Evolutionary conservation across 1,140 invertebrate genomes (phyloP).

Genomic region (Trachymyrmex septentrionalis): DNA sequence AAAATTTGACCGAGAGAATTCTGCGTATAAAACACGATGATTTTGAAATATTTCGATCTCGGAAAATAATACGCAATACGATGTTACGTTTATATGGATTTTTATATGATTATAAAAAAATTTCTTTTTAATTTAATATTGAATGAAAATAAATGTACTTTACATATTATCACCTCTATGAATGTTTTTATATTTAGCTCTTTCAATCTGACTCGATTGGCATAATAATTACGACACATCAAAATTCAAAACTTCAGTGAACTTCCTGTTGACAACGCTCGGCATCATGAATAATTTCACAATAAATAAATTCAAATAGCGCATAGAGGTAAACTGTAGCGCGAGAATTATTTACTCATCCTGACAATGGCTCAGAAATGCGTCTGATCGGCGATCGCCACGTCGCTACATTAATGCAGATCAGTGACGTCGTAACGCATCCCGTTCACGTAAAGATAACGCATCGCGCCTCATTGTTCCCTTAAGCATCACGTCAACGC

Average conservation of each 20-base stretch:
- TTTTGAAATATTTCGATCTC: conserved; percentile 25
- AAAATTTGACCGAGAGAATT: conserved; percentile 18
- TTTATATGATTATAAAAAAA: background rate
- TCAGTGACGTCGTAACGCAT: conserved; percentile 52
- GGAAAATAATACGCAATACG: conserved; percentile 32
- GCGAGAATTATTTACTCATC: background rate
- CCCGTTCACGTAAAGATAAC: conserved; percentile 68
- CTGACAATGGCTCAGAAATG: background rate
- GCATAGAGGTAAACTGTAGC: background rate
- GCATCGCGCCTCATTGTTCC: conserved; percentile 69
- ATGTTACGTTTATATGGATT: background rate
- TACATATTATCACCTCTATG: background rate
- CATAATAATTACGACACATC: background rate
- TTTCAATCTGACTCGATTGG: background rate
- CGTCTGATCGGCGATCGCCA: background rate
- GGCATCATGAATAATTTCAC: background rate
- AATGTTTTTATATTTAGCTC: background rate
- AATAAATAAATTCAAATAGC: background rate
- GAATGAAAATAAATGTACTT: background rate
- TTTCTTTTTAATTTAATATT: conserved; percentile 15
- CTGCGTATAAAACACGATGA: conserved; percentile 7
- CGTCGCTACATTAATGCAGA: conserved; percentile 29
- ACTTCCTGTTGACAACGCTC: background rate
- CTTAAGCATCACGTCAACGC: conserved; percentile 69
- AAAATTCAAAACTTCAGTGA: background rate